Conservation (phyloP, 2,888 invertebrate species). For the Hyposoter dolosus region DNA sequence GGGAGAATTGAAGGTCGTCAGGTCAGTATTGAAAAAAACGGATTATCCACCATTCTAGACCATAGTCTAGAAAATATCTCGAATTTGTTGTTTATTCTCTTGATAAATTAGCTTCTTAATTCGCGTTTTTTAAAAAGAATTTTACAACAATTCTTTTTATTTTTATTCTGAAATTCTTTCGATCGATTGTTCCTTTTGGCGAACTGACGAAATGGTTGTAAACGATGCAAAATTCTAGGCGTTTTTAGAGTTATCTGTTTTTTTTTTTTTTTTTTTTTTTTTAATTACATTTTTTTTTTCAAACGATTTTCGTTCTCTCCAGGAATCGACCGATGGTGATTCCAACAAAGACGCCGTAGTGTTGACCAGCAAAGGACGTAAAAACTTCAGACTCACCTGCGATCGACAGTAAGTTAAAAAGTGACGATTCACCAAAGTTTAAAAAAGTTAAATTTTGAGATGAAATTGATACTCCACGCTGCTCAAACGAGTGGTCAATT, state of each 20-base stretch:
- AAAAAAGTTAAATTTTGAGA: not conserved
- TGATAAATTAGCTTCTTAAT: not conserved
- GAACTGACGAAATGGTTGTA: not conserved
- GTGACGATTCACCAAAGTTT: not conserved
- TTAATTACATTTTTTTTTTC: not conserved
- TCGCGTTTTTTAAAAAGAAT: not conserved
- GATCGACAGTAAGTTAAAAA: constrained; percentile 82
- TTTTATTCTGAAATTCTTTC: not conserved
- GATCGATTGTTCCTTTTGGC: not conserved
- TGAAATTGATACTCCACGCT: no score
- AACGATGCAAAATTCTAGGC: not conserved
- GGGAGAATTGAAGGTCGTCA: constrained; percentile 70
- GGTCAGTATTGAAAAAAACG: not conserved
- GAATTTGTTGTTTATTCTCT: not conserved
- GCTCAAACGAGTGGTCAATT: no score
- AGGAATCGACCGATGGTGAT: constrained; percentile 42
- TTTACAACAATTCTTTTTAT: not conserved
- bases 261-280: not conserved
- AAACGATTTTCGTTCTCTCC: constrained; percentile 69
- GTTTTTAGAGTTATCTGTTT: not conserved
- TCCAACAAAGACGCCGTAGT: constrained; percentile 75
- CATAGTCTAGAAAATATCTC: not conserved
- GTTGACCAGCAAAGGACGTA: constrained; percentile 80
- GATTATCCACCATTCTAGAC: not conserved
- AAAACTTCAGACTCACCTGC: constrained; percentile 82